Base-by-base conservation (phyloP, 2,888 invertebrate species). In the Chorisops tibialis region DNA sequence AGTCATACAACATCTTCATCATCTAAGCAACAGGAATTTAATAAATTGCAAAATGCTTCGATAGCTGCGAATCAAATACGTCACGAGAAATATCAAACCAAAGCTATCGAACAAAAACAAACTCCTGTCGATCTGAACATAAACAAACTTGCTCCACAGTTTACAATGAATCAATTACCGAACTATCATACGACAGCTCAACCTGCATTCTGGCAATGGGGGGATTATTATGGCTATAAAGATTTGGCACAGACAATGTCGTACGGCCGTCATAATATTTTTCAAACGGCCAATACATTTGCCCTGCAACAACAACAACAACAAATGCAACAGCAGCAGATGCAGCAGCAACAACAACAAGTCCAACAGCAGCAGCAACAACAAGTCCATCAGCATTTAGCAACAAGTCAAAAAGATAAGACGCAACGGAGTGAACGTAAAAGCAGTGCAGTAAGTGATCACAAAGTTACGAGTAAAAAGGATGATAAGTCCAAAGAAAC, bases 121-220 rank as follows among this genome's bases (percentile, higher is more conserved):
- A 22, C 24, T 2, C 68, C 76, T 2, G 71, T 74, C 18, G 83
- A 83, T 50, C 69, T 81, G n/a, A 82, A 81, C 67, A 83, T 81
- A 12, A 82, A 81, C 67, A 83, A 83, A 74, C 80, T 83, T 63
- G 77, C 83, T 1, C 80, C 86, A 0, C 87, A 86, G 68, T 86
- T 85, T 68, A 74, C 83, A 1, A 81, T 82, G 75, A 86, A 87
- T 75, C 85, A 86, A 68, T 81, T 86, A 54, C 85, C 86, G 1
- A 87, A 87, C 70, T 87, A 87, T 70, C 85, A 85, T 70, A 81
- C 70, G 5, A 72, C 85, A 49, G 81, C 83, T 0, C 82, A 81
- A 65, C 76, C 81, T 0, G 86, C 47, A 4, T 87, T 86, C 69
- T 86, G 86, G 81, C 85, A 86, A 71, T 81, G 85, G 72, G n/a